Percentiles rank a stretch among this genome's conserved stretches.
Conservation (phyloP, 2,797 vertebrate genomes). For the Calcarius lapponicus region DNA sequence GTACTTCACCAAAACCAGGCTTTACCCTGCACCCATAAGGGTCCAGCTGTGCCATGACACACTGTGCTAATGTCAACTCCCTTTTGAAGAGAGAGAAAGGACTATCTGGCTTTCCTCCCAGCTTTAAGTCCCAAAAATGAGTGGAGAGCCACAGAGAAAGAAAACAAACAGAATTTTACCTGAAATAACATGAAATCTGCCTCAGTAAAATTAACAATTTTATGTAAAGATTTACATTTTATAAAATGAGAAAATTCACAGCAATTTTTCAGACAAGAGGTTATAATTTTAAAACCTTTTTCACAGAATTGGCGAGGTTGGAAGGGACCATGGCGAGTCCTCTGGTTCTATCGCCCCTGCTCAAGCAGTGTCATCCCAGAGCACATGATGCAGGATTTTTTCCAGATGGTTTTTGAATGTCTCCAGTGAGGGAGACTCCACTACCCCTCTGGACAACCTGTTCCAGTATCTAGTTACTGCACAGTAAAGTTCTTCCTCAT, state of each 20-base stretch:
- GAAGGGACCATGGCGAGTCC: not conserved
- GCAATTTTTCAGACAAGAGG: not conserved
- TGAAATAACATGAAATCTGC: not conserved
- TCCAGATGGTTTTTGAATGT: rapidly evolving
- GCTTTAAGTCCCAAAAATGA: not conserved
- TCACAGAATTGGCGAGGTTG: not conserved
- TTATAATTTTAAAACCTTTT: not conserved
- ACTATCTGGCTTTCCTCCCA: not conserved
- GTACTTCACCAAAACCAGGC: not conserved
- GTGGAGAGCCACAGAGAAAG: rapidly evolving
- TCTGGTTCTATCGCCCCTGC: not conserved
- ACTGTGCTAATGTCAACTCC: not conserved
- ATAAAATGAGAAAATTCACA: not conserved
- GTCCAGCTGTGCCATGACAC: not conserved
- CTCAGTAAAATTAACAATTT: not conserved
- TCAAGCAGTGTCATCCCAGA: not conserved
- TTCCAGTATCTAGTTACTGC: rapidly evolving
- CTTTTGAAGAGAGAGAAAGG: not conserved
- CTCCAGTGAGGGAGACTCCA: not conserved
- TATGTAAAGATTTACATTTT: not conserved
- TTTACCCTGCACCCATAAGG: rapidly evolving
- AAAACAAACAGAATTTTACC: not conserved
- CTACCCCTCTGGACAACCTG: rapidly evolving
- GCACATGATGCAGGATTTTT: rapidly evolving
- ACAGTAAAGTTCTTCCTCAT: not conserved